A percentile compares a stretch with the other conserved stretches of the same genome.
phyloP scores from a whole-genome alignment of 1,140 invertebrate species.

The Brachystomella parvula region DNA sequence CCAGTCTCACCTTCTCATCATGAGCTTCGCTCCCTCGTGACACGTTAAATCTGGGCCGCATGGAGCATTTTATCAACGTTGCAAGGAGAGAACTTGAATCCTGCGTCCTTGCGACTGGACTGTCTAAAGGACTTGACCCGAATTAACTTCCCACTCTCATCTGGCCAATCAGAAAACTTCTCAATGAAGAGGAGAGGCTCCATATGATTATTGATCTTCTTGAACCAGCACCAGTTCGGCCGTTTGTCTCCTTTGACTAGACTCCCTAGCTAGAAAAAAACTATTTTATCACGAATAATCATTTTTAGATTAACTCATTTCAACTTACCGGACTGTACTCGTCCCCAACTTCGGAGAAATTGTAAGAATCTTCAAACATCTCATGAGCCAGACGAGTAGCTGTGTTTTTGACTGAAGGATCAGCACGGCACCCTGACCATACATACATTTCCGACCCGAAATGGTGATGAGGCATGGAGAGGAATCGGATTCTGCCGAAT shows the following conservation, averaged over 20 bases:
- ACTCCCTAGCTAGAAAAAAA: too few species aligned
- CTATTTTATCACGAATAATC: too few species aligned
- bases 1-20: conserved; percentile 61
- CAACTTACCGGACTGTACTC: conserved; percentile 9
- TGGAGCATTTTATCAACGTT: conserved; percentile 62
- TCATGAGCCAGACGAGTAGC: conserved; percentile 68
- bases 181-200: conserved; percentile 87
- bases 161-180: conserved; percentile 93
- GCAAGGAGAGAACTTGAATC: conserved; percentile 47
- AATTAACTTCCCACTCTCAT: conserved; percentile 42
- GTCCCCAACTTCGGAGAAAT: conserved; percentile 15
- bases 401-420: conserved; percentile 58
- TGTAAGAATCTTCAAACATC: conserved; percentile 43
- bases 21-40: conserved; percentile 66
- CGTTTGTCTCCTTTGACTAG: conserved; percentile 41
- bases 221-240: conserved; percentile 72
- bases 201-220: conserved; percentile 85
- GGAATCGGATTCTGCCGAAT: too few species aligned
- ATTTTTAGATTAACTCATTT: too few species aligned
- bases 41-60: conserved; percentile 62
- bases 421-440: conserved; percentile 83
- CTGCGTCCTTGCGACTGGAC: not conserved
- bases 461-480: too few species aligned
- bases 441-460: conserved; percentile 90
- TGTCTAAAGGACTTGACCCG: not conserved